Conservation (phyloP, 1,140 invertebrate genomes). For the Psilanteris sp. region DNA sequence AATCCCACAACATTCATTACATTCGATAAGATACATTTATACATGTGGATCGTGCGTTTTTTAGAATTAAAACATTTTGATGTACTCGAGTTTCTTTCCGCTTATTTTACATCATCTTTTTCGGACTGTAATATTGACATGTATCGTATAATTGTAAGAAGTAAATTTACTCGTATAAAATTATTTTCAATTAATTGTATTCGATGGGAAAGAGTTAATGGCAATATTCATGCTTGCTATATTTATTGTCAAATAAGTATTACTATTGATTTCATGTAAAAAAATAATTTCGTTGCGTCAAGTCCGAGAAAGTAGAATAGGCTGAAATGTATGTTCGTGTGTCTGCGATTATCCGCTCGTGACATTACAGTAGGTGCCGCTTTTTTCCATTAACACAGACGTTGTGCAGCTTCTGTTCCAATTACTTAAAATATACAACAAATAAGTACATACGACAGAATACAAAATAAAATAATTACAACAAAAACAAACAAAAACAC, state of each 20-base stretch:
- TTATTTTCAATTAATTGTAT: too few species aligned
- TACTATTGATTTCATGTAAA: too few species aligned
- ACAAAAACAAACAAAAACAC: slow-evolving; percentile 5
- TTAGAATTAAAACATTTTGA: slow-evolving; percentile 22
- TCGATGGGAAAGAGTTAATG: too few species aligned
- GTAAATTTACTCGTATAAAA: too few species aligned
- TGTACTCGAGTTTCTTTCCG: slow-evolving; percentile 14
- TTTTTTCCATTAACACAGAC: slow-evolving; percentile 39
- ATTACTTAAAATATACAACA: slow-evolving; percentile 7
- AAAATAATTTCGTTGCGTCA: too few species aligned
- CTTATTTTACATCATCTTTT: slow-evolving; percentile 19
- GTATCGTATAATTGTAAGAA: too few species aligned
- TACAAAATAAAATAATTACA: slow-evolving; percentile 6
- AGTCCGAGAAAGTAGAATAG: slow-evolving; percentile 54
- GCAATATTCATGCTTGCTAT: too few species aligned
- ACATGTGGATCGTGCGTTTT: slow-evolving; percentile 23
- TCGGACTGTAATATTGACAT: too few species aligned
- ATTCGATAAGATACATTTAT: slow-evolving; percentile 40
- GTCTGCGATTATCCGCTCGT: slow-evolving; percentile 53
- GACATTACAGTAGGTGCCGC: slow-evolving; percentile 47
- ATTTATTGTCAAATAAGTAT: too few species aligned
- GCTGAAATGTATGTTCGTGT: slow-evolving; percentile 66
- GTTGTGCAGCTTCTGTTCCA: slow-evolving; percentile 48
- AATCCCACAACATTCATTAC: slow-evolving; percentile 55
- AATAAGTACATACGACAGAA: slow-evolving; percentile 16